phyloP scores from a whole-genome alignment of 2,797 vertebrate genomes.

The Spheniscus humboldti region DNA sequence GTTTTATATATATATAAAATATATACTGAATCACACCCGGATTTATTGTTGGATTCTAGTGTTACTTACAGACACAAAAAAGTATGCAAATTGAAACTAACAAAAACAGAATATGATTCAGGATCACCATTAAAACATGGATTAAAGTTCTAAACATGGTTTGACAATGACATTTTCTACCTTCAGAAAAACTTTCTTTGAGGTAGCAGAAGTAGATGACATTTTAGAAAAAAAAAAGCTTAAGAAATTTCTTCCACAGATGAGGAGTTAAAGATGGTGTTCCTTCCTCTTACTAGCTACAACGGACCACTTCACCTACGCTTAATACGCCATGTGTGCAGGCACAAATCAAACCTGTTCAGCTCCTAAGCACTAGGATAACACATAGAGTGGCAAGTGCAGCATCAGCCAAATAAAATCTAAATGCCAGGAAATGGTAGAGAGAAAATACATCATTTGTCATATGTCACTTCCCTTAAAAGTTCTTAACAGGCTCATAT shows the following conservation, averaged over 20 bases:
- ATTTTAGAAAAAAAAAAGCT: not conserved
- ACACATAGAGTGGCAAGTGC: not conserved
- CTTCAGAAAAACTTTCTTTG: not conserved
- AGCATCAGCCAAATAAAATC: not conserved
- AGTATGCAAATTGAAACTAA: not conserved
- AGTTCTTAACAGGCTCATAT: not conserved
- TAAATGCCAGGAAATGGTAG: not conserved
- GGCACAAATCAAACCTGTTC: not conserved
- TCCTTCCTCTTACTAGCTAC: not conserved
- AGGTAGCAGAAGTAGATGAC: not conserved
- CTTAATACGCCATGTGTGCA: no score
- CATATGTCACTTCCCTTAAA: not conserved
- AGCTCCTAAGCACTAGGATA: not conserved
- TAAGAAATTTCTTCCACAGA: not conserved
- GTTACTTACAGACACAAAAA: not conserved
- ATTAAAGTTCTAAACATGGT: not conserved
- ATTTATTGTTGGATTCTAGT: not conserved
- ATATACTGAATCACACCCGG: not conserved
- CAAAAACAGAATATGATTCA: not conserved
- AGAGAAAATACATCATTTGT: not conserved
- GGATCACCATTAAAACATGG: not conserved
- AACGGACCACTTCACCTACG: not conserved
- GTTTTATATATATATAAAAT: no score
- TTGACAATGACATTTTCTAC: not conserved
- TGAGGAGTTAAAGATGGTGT: not conserved